phyloP scores from a whole-genome alignment of 2,797 vertebrate species.

The Thaleichthys pacificus region DNA sequence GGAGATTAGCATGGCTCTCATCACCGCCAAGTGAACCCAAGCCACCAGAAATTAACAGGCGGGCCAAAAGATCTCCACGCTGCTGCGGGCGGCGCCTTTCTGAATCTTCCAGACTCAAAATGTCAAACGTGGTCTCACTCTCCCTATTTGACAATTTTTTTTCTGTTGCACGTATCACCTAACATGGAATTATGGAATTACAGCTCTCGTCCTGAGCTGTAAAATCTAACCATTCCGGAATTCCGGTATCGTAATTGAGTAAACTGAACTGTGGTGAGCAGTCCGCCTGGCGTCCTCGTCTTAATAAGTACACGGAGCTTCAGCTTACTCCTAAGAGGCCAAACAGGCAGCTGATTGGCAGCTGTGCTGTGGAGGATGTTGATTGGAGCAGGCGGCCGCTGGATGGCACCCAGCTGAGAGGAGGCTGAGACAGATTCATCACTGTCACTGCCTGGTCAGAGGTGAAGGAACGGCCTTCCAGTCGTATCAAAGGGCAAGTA shows the following conservation, averaged over 20 bases:
- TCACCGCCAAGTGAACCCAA: conserved; percentile 14
- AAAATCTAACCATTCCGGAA: conserved; percentile 31
- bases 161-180: background rate
- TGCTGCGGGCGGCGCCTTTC: background rate
- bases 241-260: conserved; percentile 38
- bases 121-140: conserved; percentile 7
- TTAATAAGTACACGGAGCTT: conserved; percentile 7
- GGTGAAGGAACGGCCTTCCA: background rate
- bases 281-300: background rate
- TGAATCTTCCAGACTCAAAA: conserved; percentile 24
- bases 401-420: too few relatives aligned
- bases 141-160: conserved; percentile 24
- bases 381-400: background rate
- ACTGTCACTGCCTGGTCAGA: too few relatives aligned
- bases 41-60: conserved; percentile 41
- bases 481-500: background rate
- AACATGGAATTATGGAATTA: conserved; percentile 37
- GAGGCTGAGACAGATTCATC: too few relatives aligned
- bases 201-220: conserved; percentile 25
- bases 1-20: conserved; percentile 32
- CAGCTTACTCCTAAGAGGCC: background rate
- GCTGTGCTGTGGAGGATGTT: background rate
- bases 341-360: background rate
- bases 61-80: conserved; percentile 12
- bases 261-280: background rate